These are phyloP conservation scores for Ostrea edulis DNA, from an alignment of 1,140 invertebrate species.

Conservation along the genomic window DNA sequence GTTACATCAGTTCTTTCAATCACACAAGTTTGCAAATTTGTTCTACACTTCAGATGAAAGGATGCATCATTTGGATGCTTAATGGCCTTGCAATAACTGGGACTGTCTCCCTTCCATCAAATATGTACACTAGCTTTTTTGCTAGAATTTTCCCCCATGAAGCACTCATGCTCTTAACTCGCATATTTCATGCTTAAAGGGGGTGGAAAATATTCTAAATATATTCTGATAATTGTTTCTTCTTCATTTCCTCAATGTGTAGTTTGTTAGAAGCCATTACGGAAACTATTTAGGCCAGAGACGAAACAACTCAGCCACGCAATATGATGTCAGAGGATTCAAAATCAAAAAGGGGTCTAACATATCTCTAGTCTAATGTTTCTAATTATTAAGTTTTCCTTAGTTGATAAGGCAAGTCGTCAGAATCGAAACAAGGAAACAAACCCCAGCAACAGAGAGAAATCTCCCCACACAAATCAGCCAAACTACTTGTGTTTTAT, in stretches of 20 bases:
- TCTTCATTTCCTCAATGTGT: slow-evolving; percentile 8
- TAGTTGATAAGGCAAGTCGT: not conserved
- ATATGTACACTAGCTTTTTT: not conserved
- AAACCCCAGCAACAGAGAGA: not conserved
- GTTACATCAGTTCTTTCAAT: slow-evolving; percentile 33
- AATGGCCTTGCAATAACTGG: not conserved
- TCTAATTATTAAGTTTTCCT: slow-evolving; percentile 26
- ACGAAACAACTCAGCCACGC: slow-evolving; percentile 22
- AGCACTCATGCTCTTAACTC: slow-evolving; percentile 1
- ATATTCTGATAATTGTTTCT: slow-evolving; percentile 27
- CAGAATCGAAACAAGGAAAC: not conserved
- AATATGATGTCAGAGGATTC: slow-evolving; percentile 28
- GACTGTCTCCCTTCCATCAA: slow-evolving; percentile 4
- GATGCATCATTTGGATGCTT: not conserved
- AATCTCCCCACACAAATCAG: not conserved
- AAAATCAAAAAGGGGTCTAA: slow-evolving; percentile 9
- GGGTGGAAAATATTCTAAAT: slow-evolving; percentile 29
- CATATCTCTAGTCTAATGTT: slow-evolving; percentile 22
- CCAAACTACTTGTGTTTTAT: slow-evolving; percentile 30
- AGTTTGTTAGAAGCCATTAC: slow-evolving; percentile 19
- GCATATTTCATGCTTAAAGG: slow-evolving; percentile 12
- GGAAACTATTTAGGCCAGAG: slow-evolving; percentile 31
- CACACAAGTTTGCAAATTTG: slow-evolving; percentile 17
- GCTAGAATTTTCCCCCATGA: not conserved
- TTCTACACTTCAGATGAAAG: slow-evolving; percentile 19